Evolutionary conservation across 2,113 vertebrate species (phyloP).

Genomic region (Vulpes lagopus): DNA sequence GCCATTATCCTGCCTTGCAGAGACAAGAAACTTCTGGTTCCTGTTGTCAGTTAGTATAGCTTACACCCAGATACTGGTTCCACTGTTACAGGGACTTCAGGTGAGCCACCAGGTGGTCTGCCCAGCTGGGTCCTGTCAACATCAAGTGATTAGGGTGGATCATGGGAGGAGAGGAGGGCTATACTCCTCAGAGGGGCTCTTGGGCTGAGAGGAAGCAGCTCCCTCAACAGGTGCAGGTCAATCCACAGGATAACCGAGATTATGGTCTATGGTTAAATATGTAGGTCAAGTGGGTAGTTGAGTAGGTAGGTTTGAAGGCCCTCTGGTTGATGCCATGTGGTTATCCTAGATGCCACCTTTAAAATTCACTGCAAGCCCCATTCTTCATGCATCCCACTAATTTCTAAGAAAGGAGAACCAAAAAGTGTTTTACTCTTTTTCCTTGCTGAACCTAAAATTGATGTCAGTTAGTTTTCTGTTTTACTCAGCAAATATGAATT

Average conservation of each 20-base stretch:
- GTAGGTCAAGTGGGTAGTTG: not conserved
- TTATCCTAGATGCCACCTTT: not conserved
- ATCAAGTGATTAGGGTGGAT: not conserved
- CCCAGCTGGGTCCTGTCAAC: not conserved
- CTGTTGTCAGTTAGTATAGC: not conserved
- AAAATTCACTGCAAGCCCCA: not conserved
- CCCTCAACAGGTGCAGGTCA: not conserved
- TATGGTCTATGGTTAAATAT: not conserved
- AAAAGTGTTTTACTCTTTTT: not conserved
- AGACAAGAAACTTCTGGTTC: not conserved
- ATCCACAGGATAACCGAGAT: not conserved
- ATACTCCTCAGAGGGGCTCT: accelerated
- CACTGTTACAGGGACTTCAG: not conserved
- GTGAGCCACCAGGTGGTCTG: not conserved
- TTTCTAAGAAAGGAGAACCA: not conserved
- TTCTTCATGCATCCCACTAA: not conserved
- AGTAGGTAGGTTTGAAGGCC: not conserved
- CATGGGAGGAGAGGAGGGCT: not conserved
- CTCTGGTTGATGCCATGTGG: not conserved
- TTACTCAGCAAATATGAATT: not conserved
- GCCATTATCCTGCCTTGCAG: not conserved
- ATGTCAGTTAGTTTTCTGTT: not conserved
- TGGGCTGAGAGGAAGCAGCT: not conserved
- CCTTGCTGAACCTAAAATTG: not conserved
- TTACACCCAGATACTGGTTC: not conserved